phyloP scores from a whole-genome alignment of 2,797 vertebrate genomes.

The Furcifer pardalis region DNA sequence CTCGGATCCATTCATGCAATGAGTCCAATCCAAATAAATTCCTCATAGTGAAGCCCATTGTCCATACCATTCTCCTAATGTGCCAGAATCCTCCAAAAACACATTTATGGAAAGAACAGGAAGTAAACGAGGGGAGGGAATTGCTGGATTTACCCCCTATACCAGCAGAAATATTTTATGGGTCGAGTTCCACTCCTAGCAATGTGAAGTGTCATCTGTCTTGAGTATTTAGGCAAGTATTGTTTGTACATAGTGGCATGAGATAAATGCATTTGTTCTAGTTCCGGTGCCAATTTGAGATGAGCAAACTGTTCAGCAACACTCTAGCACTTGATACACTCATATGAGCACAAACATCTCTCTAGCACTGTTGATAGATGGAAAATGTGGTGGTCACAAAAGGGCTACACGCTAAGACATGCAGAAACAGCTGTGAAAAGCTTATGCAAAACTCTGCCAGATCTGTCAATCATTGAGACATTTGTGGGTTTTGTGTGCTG shows the following conservation, averaged over 20 bases:
- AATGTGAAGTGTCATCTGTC: background rate
- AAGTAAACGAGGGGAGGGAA: too few species aligned
- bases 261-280: slow-evolving; percentile 36
- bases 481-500: slow-evolving; percentile 61
- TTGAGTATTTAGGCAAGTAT: slow-evolving; percentile 26
- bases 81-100: background rate
- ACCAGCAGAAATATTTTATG: too few species aligned
- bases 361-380: slow-evolving; percentile 58
- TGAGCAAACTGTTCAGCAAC: slow-evolving; percentile 60
- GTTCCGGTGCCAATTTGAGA: slow-evolving; percentile 50
- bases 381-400: slow-evolving; percentile 66
- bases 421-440: slow-evolving; percentile 61
- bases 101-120: background rate
- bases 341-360: slow-evolving; percentile 45
- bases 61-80: too few species aligned
- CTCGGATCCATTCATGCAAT: too few species aligned
- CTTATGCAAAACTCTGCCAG: slow-evolving; percentile 62
- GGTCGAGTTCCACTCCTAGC: background rate
- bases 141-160: too few species aligned
- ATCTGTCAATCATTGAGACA: slow-evolving; percentile 62
- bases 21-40: too few species aligned
- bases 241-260: slow-evolving; percentile 35
- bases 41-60: too few species aligned
- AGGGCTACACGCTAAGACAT: slow-evolving; percentile 61
- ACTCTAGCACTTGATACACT: slow-evolving; percentile 45